Evolutionary conservation across 2,113 vertebrate species (phyloP).

Genomic region (Paracanthobrama guichenoti): DNA sequence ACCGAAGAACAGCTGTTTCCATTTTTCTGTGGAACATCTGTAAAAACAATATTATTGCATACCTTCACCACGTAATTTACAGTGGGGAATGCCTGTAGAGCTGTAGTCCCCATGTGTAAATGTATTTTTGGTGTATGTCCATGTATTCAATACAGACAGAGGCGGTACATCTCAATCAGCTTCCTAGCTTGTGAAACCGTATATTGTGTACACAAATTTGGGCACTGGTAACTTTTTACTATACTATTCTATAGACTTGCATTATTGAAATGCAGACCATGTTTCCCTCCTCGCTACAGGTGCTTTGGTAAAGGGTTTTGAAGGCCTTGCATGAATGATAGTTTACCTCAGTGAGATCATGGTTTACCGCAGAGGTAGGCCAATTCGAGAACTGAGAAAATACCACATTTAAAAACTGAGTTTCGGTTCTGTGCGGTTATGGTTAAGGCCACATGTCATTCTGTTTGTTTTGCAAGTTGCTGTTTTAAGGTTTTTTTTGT

Average conservation of each 20-base stretch:
- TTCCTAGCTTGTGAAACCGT: no score
- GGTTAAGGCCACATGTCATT: neutral
- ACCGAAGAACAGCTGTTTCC: neutral
- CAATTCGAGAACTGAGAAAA: slow-evolving; percentile 38
- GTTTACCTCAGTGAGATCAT: slow-evolving; percentile 36
- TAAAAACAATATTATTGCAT: neutral
- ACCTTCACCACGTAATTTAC: neutral
- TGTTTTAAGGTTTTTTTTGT: no score
- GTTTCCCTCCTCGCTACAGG: neutral
- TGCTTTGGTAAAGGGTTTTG: neutral
- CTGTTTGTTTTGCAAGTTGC: neutral
- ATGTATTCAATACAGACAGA: neutral
- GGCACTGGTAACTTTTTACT: no score
- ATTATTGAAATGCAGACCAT: neutral
- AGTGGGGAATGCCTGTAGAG: neutral
- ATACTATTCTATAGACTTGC: no score
- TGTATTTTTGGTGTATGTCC: neutral
- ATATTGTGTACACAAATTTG: no score
- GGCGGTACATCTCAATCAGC: no score
- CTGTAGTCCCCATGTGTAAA: neutral
- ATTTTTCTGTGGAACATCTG: slow-evolving; percentile 6
- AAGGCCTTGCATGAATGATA: neutral
- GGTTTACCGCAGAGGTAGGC: slow-evolving; percentile 45
- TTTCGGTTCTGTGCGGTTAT: neutral
- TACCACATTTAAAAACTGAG: neutral